Percentiles rank a stretch among this genome's conserved stretches.
Conservation (phyloP, 2,797 vertebrate species). For the Ptychobarbus kaznakovi region DNA sequence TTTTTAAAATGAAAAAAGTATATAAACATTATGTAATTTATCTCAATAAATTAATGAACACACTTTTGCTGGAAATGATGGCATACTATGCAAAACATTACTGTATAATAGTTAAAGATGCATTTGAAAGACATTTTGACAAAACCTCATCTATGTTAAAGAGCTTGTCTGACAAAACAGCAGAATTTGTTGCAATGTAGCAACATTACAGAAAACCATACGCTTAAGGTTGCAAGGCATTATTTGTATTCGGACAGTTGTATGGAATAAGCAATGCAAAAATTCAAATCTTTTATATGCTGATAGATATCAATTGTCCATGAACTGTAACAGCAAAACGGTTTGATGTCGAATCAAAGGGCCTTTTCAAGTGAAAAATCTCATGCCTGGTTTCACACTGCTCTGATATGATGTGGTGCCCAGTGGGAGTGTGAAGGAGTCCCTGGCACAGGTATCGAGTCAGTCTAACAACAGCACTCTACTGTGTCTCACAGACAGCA, state of each 20-base stretch:
- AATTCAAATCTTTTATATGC: not conserved
- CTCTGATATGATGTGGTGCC: not conserved
- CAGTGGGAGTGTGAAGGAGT: constrained; percentile 25
- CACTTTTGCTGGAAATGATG: not conserved
- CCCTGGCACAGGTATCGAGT: constrained; percentile 35
- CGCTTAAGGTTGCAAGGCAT: not conserved
- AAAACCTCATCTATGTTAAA: too few species aligned
- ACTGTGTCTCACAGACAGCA: constrained; percentile 62
- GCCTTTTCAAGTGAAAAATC: constrained; percentile 6
- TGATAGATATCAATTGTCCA: constrained; percentile 13
- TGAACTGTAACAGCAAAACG: constrained; percentile 10
- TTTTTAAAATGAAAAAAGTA: not conserved
- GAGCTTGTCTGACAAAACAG: not conserved
- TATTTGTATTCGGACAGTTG: not conserved
- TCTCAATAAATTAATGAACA: not conserved
- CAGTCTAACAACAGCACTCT: constrained; percentile 37
- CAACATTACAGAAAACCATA: not conserved
- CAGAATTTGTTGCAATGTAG: not conserved
- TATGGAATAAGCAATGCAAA: constrained; percentile 1
- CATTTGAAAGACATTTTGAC: not conserved
- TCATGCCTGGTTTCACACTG: constrained; percentile 26
- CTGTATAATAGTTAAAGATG: not conserved
- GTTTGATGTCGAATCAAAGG: constrained; percentile 37
- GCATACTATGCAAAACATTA: not conserved
- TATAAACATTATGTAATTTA: not conserved